These are phyloP conservation scores for Tenthredo notha DNA, from an alignment of 2,888 invertebrate genomes.

Conservation along the genomic window DNA sequence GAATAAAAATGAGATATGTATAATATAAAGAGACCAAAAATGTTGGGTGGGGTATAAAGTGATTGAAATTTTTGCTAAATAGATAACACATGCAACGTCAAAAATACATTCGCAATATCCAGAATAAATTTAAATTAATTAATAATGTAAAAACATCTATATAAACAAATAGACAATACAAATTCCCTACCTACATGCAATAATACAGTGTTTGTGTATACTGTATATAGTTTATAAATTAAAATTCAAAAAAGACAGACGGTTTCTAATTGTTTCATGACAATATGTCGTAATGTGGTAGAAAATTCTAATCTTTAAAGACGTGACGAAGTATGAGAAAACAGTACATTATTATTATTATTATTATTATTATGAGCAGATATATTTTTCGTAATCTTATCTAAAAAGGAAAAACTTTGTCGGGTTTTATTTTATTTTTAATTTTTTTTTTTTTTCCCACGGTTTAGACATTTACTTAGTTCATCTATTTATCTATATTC, in stretches of 20 bases:
- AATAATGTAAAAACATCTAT: neutral
- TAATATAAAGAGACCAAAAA: neutral
- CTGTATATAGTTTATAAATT: neutral
- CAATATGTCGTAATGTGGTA: neutral
- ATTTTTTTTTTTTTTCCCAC: neutral
- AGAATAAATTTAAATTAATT: conserved; percentile 10
- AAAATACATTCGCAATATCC: conserved; percentile 43
- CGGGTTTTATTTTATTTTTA: neutral
- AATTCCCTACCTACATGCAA: conserved; percentile 39
- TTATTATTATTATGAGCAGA: neutral
- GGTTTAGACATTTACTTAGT: conserved; percentile 12
- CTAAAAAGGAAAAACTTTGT: neutral
- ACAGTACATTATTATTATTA: too few species aligned
- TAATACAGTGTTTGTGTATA: conserved; percentile 15
- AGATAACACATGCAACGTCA: conserved; percentile 39
- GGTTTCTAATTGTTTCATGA: neutral
- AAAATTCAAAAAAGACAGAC: neutral
- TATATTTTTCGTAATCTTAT: conserved; percentile 25
- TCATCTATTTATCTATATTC: conserved; percentile 24
- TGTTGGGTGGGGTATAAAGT: neutral
- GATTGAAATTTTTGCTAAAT: neutral
- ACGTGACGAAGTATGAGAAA: neutral
- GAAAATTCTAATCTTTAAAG: neutral
- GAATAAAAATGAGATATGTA: neutral
- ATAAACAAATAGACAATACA: conserved; percentile 33